These are phyloP conservation scores for Karalla daura DNA, from an alignment of 2,797 vertebrate genomes.

Conservation along the genomic window DNA sequence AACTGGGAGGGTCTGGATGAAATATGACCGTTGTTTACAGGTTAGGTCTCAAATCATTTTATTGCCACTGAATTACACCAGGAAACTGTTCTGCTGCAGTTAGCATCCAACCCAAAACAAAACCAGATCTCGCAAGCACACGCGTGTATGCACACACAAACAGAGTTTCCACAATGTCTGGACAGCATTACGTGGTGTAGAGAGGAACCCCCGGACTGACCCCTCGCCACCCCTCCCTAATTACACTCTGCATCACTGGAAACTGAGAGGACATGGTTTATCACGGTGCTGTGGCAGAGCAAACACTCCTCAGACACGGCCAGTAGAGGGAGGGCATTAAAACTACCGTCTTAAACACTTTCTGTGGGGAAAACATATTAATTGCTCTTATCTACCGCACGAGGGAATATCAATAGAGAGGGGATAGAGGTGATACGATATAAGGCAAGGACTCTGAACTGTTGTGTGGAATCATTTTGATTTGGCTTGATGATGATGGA, in stretches of 20 bases:
- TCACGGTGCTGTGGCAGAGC: conserved; percentile 58
- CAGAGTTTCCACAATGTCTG: conserved; percentile 71
- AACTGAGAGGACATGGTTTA: conserved; percentile 60
- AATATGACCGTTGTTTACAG: conserved; percentile 27
- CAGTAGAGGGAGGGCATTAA: conserved; percentile 33
- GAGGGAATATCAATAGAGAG: conserved; percentile 17
- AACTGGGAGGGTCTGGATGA: background rate
- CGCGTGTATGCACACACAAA: conserved; percentile 34
- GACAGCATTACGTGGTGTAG: conserved; percentile 66
- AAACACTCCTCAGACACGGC: conserved; percentile 29
- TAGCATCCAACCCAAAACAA: conserved; percentile 55
- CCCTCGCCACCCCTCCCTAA: conserved; percentile 47
- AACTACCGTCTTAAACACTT: conserved; percentile 39
- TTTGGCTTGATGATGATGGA: conserved; percentile 60
- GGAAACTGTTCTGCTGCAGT: conserved; percentile 50
- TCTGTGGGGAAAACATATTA: conserved; percentile 51
- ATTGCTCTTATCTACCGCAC: conserved; percentile 58
- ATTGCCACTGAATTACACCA: conserved; percentile 54
- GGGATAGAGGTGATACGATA: conserved; percentile 43
- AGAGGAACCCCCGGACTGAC: conserved; percentile 63
- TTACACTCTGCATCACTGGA: conserved; percentile 70
- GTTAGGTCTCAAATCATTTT: conserved; percentile 37
- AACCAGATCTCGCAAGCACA: conserved; percentile 65
- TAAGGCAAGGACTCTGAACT: conserved; percentile 18
- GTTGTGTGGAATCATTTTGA: conserved; percentile 54